Evolutionary conservation across 2,797 vertebrate species (phyloP).

Genomic region (Tamandua tetradactyla): DNA sequence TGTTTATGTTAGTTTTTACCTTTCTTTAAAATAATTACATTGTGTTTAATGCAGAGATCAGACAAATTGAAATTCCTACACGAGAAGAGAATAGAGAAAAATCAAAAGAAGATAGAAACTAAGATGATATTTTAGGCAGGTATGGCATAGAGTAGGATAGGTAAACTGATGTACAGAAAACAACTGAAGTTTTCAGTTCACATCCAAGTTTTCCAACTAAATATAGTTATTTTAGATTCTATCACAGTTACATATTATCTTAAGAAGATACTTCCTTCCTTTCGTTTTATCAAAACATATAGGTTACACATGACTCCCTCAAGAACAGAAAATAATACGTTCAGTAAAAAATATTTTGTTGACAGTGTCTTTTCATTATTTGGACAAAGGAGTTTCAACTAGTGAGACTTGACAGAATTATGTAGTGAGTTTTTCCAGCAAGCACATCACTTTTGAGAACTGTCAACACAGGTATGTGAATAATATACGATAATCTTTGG

Average conservation of each 20-base stretch:
- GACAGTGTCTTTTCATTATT: conserved; percentile 56
- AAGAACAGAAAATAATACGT: conserved; percentile 54
- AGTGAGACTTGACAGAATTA: conserved; percentile 20
- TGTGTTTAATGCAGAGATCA: neutral
- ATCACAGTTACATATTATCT: conserved; percentile 36
- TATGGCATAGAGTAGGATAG: neutral
- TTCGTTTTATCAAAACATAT: conserved; percentile 36
- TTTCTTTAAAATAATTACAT: conserved; percentile 40
- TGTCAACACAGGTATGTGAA: neutral
- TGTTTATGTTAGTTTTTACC: conserved; percentile 16
- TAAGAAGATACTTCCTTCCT: neutral
- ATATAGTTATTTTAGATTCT: conserved; percentile 45
- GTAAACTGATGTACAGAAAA: neutral
- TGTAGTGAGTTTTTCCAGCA: conserved; percentile 13
- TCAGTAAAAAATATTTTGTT: conserved; percentile 30
- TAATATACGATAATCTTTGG: neutral
- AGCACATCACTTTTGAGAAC: neutral
- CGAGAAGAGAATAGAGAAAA: neutral
- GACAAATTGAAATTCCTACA: conserved; percentile 16
- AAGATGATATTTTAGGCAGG: conserved; percentile 39
- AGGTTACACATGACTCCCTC: neutral
- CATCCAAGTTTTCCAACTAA: neutral
- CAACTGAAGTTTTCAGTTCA: conserved; percentile 30
- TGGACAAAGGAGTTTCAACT: conserved; percentile 9
- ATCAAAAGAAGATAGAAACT: neutral